Evolutionary conservation across 1,140 invertebrate genomes (phyloP), one percentile per base, ranked within the genome.

Genomic region (Brachionus paranguensis): DNA sequence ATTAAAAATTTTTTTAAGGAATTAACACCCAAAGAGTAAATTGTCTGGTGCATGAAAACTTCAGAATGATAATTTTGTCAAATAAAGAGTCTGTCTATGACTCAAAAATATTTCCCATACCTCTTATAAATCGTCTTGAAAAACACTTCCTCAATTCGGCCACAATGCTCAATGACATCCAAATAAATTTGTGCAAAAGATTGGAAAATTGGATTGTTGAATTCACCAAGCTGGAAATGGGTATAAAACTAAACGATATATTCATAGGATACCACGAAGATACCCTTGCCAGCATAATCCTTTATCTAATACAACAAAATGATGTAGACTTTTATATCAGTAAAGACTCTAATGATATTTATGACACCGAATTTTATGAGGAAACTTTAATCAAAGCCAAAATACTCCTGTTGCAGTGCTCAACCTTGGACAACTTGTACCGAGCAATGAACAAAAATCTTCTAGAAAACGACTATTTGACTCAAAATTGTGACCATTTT

Each of bases 21-120:
- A 85, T 89, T 1, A 88, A 88, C 78, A 88, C 87, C 20, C 88
- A 89, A 70, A 78, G 88, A 70, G 88, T 89, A 24, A 89, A 88
- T 84, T 88, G 88, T 85, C 70, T 85, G 79, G 88, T 89, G 1
- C 87, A 89, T 70, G 84, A 86, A 68, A 55, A 87, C 0, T 89
- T 89, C 86, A 86, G 87, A 55, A 85, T 88, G 84, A 87, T 88
- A 45, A 87, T 88, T 29, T 86, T 88, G 17, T 87, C 88, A 24
- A 87, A 88, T 60, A 88, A 88, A 83, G 79, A 88, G 43, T 85
- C 86, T n/a, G 88, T 88, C 12, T 88, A 88, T 72, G 78, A 87
- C 20, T 45, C 53, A 3, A 81, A 68, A 64, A 85, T 85, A 70
- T 88, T 88, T 83, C 88, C 88, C 41, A 88, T 88, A 65, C 88